Evolutionary conservation across 1,140 invertebrate genomes (phyloP).

Genomic region (Atta texana): DNA sequence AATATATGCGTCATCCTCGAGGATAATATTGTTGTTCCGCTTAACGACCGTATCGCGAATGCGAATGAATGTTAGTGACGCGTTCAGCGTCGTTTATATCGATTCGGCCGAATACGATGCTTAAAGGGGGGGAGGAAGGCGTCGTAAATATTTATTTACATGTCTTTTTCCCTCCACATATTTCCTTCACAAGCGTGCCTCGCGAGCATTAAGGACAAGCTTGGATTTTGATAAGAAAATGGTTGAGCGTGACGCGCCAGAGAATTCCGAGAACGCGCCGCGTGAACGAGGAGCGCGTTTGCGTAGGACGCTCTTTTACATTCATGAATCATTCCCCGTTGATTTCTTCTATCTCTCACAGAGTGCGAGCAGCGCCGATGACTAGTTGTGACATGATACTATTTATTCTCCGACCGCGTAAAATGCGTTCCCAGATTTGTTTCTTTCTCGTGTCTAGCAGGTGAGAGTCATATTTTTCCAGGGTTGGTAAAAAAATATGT

Average conservation of each 20-base stretch:
- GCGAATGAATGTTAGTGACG: conserved; percentile 23
- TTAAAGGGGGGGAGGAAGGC: neutral
- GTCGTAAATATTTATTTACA: conserved; percentile 47
- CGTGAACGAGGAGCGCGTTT: neutral
- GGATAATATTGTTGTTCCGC: conserved; percentile 22
- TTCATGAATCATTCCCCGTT: conserved; percentile 48
- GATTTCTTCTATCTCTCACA: conserved; percentile 36
- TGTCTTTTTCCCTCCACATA: neutral
- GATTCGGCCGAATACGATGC: conserved; percentile 25
- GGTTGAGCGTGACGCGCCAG: neutral
- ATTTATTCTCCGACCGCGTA: conserved; percentile 28
- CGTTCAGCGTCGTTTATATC: conserved; percentile 25
- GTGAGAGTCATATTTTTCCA: neutral
- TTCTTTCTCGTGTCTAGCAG: neutral
- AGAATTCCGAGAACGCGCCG: conserved; percentile 12
- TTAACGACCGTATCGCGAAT: conserved; percentile 20
- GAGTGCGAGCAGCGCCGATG: conserved; percentile 24
- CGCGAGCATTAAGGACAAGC: neutral
- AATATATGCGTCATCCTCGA: conserved; percentile 35
- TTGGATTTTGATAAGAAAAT: conserved; percentile 38
- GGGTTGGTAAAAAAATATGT: too few relatives aligned
- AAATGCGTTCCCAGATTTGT: neutral
- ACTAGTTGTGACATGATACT: conserved; percentile 50
- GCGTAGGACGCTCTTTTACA: conserved; percentile 52
- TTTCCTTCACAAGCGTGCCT: neutral